A percentile compares a stretch with the other conserved stretches of the same genome.
phyloP scores from a whole-genome alignment of 2,113 vertebrate genomes.

The Podarcis muralis region DNA sequence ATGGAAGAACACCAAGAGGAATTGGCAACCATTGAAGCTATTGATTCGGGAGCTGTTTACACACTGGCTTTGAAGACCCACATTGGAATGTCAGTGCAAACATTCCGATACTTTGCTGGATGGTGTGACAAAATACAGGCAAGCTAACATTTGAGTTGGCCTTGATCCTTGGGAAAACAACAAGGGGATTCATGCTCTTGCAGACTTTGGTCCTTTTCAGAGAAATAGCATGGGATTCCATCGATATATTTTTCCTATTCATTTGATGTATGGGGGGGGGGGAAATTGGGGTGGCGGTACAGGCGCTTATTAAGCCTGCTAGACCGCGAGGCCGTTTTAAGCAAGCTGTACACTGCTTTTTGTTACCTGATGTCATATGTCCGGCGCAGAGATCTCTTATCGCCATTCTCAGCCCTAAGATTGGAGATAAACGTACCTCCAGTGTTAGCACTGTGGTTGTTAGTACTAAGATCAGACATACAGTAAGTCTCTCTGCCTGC shows the following conservation, averaged over 20 bases:
- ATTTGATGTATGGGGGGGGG: not conserved
- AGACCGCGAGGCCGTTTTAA: too few species aligned
- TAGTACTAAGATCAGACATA: too few species aligned
- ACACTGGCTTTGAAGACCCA: slow-evolving; percentile 87
- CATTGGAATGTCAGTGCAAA: slow-evolving; percentile 87
- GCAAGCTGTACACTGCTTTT: too few species aligned
- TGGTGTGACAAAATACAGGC: slow-evolving; percentile 90
- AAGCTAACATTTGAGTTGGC: slow-evolving; percentile 30
- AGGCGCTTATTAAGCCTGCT: too few species aligned
- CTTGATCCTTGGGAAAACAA: not conserved
- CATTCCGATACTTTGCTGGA: slow-evolving; percentile 86
- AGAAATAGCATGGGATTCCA: not conserved
- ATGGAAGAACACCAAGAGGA: slow-evolving; percentile 86
- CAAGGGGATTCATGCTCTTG: not conserved
- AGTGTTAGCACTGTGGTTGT: too few species aligned
- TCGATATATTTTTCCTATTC: not conserved
- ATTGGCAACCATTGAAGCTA: slow-evolving; percentile 82
- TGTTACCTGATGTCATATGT: too few species aligned
- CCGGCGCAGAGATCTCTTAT: too few species aligned
- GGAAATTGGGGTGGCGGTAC: too few species aligned
- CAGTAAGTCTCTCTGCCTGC: too few species aligned
- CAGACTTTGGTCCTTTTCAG: not conserved
- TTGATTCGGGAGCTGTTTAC: slow-evolving; percentile 85
- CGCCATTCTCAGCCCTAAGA: too few species aligned
- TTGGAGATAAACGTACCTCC: too few species aligned